Evolutionary conservation across 2,888 invertebrate genomes (phyloP).

Genomic region (Lasius fuliginosus): DNA sequence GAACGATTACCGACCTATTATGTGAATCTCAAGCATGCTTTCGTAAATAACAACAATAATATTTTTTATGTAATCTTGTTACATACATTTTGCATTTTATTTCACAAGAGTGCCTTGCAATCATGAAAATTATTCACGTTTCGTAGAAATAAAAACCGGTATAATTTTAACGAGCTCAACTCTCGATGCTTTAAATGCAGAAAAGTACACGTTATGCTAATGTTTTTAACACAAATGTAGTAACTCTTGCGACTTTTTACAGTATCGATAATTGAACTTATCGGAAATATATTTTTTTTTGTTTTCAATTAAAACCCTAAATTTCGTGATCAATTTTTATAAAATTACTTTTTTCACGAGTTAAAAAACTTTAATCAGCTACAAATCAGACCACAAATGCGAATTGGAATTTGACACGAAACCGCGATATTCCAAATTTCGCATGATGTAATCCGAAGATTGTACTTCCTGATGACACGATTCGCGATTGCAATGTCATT

Average conservation of each 20-base stretch:
- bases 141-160: background rate
- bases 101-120: background rate
- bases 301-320: background rate
- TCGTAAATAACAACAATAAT: background rate
- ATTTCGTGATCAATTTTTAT: background rate
- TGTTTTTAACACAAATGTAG: background rate
- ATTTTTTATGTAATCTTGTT: slow-evolving; percentile 22
- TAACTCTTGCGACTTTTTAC: background rate
- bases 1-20: background rate
- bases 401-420: background rate
- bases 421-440: background rate
- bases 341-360: background rate
- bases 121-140: background rate
- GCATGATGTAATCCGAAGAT: background rate
- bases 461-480: background rate
- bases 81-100: background rate
- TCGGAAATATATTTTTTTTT: background rate
- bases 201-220: background rate
- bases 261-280: background rate
- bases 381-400: background rate
- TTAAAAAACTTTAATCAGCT: background rate
- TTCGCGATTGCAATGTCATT: background rate
- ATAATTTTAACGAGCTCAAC: background rate
- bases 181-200: background rate
- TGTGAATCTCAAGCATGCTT: background rate